Evolutionary conservation across 2,113 vertebrate genomes (phyloP).

Genomic region (Hyla sarda): DNA sequence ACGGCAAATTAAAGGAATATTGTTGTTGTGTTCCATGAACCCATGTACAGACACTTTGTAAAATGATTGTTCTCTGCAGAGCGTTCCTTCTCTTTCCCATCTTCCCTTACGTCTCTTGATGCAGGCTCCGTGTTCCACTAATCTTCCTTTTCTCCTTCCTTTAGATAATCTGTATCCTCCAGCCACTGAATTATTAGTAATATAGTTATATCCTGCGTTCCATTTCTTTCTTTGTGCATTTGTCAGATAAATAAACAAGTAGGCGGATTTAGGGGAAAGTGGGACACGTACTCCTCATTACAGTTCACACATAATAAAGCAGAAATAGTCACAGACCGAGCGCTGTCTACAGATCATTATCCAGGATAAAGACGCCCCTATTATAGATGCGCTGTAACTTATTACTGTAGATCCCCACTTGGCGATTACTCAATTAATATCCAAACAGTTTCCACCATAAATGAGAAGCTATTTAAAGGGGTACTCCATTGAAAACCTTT

Average conservation of each 20-base stretch:
- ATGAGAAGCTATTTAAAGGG: background rate
- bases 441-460: background rate
- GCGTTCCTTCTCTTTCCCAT: background rate
- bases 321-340: background rate
- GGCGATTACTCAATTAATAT: constrained; percentile 16
- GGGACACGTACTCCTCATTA: constrained; percentile 12
- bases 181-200: constrained; percentile 41
- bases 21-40: background rate
- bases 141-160: constrained; percentile 37
- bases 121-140: constrained; percentile 12
- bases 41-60: background rate
- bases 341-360: constrained; percentile 20
- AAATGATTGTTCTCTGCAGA: background rate
- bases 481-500: too few species aligned
- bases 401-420: background rate
- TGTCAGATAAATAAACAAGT: constrained; percentile 40
- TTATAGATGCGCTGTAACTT: background rate
- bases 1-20: background rate
- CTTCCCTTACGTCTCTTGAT: constrained; percentile 21
- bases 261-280: constrained; percentile 30
- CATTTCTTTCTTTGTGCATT: constrained; percentile 42
- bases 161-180: constrained; percentile 30
- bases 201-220: constrained; percentile 23
- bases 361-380: background rate
- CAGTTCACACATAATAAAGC: constrained; percentile 3